These are phyloP conservation scores for Drosophila asahinai DNA, from an alignment of 1,140 invertebrate species.

Conservation along the genomic window DNA sequence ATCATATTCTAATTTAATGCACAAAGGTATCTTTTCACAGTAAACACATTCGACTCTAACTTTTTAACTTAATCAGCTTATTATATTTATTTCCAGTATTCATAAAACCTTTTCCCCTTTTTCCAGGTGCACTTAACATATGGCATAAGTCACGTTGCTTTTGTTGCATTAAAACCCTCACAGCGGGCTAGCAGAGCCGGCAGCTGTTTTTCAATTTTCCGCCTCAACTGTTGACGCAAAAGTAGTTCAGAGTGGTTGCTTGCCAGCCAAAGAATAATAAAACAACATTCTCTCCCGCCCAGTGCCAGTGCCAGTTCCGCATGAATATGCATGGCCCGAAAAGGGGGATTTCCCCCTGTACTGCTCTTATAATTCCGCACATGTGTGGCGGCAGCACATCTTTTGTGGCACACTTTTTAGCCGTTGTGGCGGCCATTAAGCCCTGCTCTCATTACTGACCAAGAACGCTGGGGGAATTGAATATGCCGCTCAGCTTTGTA, in stretches of 20 bases:
- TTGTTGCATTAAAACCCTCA: slow-evolving; percentile 27
- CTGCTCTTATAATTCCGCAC: slow-evolving; percentile 27
- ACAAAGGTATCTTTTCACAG: too few species aligned
- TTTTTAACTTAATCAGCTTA: too few species aligned
- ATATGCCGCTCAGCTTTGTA: slow-evolving; percentile 28
- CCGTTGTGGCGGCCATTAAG: slow-evolving; percentile 28
- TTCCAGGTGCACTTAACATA: slow-evolving; percentile 8
- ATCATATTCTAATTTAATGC: too few species aligned
- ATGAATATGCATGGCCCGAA: slow-evolving; percentile 63
- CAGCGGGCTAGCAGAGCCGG: slow-evolving; percentile 38
- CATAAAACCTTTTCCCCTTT: background rate
- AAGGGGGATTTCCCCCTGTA: background rate
- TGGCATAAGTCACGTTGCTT: slow-evolving; percentile 9
- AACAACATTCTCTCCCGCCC: slow-evolving; percentile 22
- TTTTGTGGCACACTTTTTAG: slow-evolving; percentile 45
- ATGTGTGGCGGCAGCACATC: slow-evolving; percentile 23
- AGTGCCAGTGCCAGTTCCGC: slow-evolving; percentile 10
- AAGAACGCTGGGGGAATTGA: slow-evolving; percentile 53
- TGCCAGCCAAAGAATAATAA: slow-evolving; percentile 47
- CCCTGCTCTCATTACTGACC: slow-evolving; percentile 47
- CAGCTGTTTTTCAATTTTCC: slow-evolving; percentile 81
- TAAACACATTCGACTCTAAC: too few species aligned
- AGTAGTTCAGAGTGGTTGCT: slow-evolving; percentile 61
- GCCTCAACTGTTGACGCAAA: slow-evolving; percentile 67
- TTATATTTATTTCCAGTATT: too few species aligned